phyloP scores from a whole-genome alignment of 2,888 invertebrate genomes.

The Perizoma affinitatum region DNA sequence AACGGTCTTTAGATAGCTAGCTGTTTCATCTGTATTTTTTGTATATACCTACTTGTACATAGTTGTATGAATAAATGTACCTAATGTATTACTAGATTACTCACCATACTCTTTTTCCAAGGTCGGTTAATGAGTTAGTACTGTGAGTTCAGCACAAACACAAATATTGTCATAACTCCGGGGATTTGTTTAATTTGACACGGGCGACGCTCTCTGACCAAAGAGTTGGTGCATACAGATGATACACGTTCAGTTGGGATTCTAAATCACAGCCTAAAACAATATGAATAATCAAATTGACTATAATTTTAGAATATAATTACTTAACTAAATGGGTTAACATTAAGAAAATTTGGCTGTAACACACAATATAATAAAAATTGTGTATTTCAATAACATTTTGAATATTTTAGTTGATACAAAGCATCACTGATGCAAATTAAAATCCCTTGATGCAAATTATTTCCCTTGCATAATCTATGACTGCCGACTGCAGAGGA shows the following conservation, averaged over 20 bases:
- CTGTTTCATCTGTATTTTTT: too few species aligned
- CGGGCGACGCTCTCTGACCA: conserved; percentile 54
- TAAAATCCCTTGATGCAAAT: not conserved
- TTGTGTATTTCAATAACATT: too few species aligned
- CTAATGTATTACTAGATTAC: not conserved
- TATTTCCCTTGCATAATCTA: conserved; percentile 2
- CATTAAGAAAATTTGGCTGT: too few species aligned
- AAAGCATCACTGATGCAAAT: conserved; percentile 8
- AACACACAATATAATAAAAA: too few species aligned
- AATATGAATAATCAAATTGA: too few species aligned
- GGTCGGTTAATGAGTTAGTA: conserved; percentile 30
- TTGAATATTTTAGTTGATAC: too few species aligned
- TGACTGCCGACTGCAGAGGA: conserved; percentile 47
- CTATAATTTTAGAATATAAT: too few species aligned
- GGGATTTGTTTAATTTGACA: conserved; percentile 79
- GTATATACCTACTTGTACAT: too few species aligned
- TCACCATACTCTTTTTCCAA: not conserved
- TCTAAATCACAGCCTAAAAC: not conserved
- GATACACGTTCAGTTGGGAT: conserved; percentile 3
- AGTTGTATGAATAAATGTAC: too few species aligned
- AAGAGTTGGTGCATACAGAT: conserved; percentile 45
- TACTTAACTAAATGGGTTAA: too few species aligned
- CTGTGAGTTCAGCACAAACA: conserved; percentile 46
- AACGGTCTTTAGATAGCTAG: too few species aligned
- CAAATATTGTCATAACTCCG: conserved; percentile 77